Evolutionary conservation across 2,888 invertebrate species (phyloP), one percentile per base, ranked within the genome.

Genomic region (Phengaris arion): DNA sequence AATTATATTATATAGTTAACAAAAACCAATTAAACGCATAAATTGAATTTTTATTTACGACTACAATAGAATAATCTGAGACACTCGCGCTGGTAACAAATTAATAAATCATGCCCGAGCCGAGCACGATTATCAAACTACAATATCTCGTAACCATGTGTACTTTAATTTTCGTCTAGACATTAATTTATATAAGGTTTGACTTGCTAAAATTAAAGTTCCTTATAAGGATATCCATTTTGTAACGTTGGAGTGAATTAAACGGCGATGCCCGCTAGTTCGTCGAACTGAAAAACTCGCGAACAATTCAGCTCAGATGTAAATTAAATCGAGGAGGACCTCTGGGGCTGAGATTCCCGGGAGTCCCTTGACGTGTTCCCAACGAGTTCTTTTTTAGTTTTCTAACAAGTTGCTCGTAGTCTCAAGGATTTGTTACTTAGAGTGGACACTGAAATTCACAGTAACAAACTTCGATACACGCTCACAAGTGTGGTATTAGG

Each of bases 261-360:
- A 92, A 92, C 90, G 90, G 89, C 87, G 85, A 83, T 81, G 85
- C 80, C 82, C 81, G 83, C 79, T 81, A 85, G 91, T 91, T 89
- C 90, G 85, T 83, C 88, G 78, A 91, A 91, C 92, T 88, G 48
- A 3, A 48, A 8, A 80, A 89, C 87, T 88, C 89, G 84, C 81
- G 85, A 91, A 91, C 91, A 92, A 91, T 90, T 85, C 86, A 84
- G 85, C 83, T 82, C 83, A 86, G 90, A 93, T 92, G 92, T 92
- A 92, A 92, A 93, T 93, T 91, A 89, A 92, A 92, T 92, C 87
- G 87, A 89, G 89, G 86, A 54, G 72, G 88, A 85, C 79, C 78
- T 78, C 77, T 77, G 79, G 77, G 78, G 78, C 77, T 77, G 79
- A 77, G 78, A 78, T 81, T 82, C 82, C 78, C 79, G 80, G 80